phyloP scores from a whole-genome alignment of 2,797 vertebrate genomes.

The Halcyon badia region DNA sequence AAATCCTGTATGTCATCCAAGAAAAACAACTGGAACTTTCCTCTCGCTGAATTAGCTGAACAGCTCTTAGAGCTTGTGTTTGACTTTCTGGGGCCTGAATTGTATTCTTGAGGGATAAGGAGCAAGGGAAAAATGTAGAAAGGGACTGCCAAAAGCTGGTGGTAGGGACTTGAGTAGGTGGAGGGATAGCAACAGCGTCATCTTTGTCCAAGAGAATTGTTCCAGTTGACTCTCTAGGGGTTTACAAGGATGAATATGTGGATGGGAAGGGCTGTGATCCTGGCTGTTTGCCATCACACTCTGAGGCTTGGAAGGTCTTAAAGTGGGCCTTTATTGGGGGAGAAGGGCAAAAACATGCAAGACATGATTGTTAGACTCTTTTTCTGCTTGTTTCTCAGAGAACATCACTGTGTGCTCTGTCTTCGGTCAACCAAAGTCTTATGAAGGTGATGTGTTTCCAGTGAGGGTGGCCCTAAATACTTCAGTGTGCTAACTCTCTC shows the following conservation, averaged over 20 bases:
- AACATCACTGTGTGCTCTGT: neutral
- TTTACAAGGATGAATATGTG: neutral
- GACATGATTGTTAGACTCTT: neutral
- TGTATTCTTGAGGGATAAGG: neutral
- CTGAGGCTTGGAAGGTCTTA: neutral
- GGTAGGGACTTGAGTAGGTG: neutral
- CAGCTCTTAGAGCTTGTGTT: neutral
- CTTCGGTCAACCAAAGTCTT: neutral
- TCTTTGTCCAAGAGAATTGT: neutral
- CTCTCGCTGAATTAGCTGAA: neutral
- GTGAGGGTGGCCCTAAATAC: neutral
- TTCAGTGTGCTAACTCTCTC: neutral
- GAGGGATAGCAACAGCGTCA: neutral
- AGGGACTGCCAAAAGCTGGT: neutral
- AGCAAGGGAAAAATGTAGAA: neutral
- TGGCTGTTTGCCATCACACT: neutral
- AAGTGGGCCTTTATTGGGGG: neutral
- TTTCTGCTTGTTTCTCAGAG: neutral
- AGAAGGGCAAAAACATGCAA: neutral
- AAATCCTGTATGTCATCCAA: neutral
- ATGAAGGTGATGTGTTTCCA: neutral
- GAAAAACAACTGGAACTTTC: conserved; percentile 3
- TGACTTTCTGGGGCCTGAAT: neutral
- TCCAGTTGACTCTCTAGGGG: neutral
- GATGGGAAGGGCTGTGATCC: neutral